These are phyloP conservation scores for Tetragonula carbonaria DNA, from an alignment of 2,888 invertebrate genomes.

Conservation along the genomic window DNA sequence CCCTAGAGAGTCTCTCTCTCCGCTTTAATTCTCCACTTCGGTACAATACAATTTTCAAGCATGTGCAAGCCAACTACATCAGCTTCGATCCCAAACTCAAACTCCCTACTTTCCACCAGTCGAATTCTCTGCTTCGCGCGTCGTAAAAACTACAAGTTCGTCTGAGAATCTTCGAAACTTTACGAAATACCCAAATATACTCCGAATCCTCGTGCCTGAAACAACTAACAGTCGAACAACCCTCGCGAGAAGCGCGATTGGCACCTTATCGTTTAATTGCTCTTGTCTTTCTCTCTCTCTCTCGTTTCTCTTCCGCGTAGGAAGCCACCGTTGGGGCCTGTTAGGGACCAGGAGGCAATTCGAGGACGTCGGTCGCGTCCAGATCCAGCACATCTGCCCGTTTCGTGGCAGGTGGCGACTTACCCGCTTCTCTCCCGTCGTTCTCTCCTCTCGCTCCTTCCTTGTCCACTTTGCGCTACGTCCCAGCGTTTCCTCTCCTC, in stretches of 20 bases:
- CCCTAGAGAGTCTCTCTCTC: no score
- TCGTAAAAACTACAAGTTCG: no score
- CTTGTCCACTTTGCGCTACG: neutral
- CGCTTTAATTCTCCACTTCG: no score
- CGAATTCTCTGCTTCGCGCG: no score
- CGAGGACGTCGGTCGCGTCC: conserved; percentile 72
- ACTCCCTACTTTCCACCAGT: no score
- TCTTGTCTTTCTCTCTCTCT: neutral
- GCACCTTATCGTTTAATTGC: conserved; percentile 59
- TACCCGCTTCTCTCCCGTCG: conserved; percentile 69
- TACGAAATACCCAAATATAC: neutral
- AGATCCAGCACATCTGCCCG: conserved; percentile 79
- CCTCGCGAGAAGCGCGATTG: conserved; percentile 4
- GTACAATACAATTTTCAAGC: no score
- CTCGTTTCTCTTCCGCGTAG: conserved; percentile 57
- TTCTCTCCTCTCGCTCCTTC: conserved; percentile 4
- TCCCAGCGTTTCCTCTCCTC: conserved; percentile 6
- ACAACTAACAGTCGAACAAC: neutral
- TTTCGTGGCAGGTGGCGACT: conserved; percentile 81
- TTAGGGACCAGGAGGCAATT: conserved; percentile 73
- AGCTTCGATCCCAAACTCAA: no score
- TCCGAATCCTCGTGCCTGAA: neutral
- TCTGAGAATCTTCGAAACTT: neutral
- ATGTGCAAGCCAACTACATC: no score
- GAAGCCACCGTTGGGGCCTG: conserved; percentile 47